Base-by-base conservation (phyloP, 2,888 invertebrate species). In the Limnephilus lunatus region DNA sequence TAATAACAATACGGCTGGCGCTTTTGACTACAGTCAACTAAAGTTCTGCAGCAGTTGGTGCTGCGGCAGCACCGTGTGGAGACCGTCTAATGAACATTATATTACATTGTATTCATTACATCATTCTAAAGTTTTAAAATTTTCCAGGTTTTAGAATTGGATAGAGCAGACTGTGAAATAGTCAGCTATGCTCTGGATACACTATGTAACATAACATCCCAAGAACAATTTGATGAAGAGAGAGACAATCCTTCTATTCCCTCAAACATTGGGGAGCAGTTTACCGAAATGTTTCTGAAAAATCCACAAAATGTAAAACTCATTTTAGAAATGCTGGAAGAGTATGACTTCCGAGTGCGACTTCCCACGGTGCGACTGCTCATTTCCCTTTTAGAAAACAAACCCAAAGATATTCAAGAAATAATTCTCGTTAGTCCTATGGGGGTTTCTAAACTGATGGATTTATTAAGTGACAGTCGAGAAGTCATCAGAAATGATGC, bases 391-490 rank as follows among this genome's bases (percentile, higher is more conserved):
- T 96, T 99, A 15, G 97, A 97, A 0, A 99, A 99, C 94, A 97
- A 98, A 95, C 97, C 98, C 0, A 98, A 98, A 95, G 98, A 98
- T 93, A 97, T 98, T 89, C 98, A 99, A 95, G 98, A 98, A 95
- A 98, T 98, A 30, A 97, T 98, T 90, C 95, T 99, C 91, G 97
- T 98, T 4, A 98, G 98, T 95, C 98, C 99, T n/a, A 98, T 99
- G 98, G 99, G 99, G 0, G 98, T 99, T 0, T 99, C 99, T 0
- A 99, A 99, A 95, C 96, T 99, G 94, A 99, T 99, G 98, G 99
- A 99, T 95, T 96, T 99, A 30, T 95, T 99, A 19, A 97, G 98
- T 7, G 99, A 99, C 94, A 98, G 98, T 91, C 97, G 99, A 94
- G 99, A 99, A 96, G 98, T 99, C 0, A 98, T 99, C 92, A 96